Conservation (phyloP, 2,797 vertebrate species). For the Hemibagrus guttatus region DNA sequence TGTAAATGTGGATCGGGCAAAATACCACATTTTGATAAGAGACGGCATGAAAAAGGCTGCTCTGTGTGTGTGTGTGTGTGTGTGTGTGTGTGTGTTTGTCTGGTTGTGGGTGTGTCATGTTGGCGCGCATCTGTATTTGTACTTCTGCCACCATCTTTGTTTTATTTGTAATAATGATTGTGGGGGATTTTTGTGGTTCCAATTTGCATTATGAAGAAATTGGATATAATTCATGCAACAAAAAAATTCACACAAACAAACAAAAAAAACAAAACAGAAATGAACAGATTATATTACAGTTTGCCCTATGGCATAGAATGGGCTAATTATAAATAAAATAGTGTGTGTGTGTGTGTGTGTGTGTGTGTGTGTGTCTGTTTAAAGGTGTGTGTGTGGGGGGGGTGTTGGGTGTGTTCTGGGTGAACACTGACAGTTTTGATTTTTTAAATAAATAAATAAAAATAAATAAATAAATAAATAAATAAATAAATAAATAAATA, state of each 20-base stretch:
- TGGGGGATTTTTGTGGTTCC: not conserved
- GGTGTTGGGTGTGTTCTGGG: not conserved
- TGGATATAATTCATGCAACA: not conserved
- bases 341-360: not conserved
- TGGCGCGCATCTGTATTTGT: constrained; percentile 3
- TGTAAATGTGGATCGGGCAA: constrained; percentile 80
- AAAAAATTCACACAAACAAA: no score
- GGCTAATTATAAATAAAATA: not conserved
- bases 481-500: no score
- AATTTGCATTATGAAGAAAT: not conserved
- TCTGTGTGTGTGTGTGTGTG: constrained; percentile 49
- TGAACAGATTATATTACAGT: constrained; percentile 4
- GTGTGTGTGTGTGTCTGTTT: not conserved
- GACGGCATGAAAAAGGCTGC: constrained; percentile 67
- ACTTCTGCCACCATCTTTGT: not conserved
- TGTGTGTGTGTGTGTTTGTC: constrained; percentile 47
- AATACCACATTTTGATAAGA: constrained; percentile 80
- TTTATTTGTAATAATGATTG: not conserved
- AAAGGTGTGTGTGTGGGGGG: not conserved
- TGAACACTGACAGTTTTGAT: not conserved
- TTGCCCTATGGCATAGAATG: no score
- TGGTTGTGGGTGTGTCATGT: constrained; percentile 15
- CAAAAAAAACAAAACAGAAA: not conserved
- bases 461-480: no score
- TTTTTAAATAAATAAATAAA: no score